Percentiles rank a stretch among this genome's conserved stretches.
Conservation (phyloP, 64 coral and sea anemone species). For the Hydrozoanthus tunicans region DNA sequence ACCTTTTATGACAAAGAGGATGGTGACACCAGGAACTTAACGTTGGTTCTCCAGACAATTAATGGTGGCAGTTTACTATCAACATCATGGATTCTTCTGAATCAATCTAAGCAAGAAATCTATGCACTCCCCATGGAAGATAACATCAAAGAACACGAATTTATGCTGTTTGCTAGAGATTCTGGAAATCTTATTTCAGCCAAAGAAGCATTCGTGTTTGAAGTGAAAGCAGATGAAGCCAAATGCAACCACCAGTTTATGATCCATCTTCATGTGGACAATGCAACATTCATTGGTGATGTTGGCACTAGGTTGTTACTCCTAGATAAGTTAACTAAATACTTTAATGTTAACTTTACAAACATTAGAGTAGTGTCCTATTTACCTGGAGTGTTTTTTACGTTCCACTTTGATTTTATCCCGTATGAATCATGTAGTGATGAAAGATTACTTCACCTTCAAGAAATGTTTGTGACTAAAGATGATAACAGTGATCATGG, state of each 20-base stretch:
- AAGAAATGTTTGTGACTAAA: conserved; percentile 39
- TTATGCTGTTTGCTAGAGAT: conserved; percentile 72
- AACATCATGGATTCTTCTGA: conserved; percentile 89
- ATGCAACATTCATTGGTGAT: conserved; percentile 72
- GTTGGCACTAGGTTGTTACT: conserved; percentile 69
- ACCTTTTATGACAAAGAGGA: conserved; percentile 83
- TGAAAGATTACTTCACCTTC: conserved; percentile 2
- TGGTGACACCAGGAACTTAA: conserved; percentile 60
- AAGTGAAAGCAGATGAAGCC: conserved; percentile 55
- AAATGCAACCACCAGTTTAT: conserved; percentile 80
- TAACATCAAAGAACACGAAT: conserved; percentile 55
- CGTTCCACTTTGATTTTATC: conserved; percentile 74
- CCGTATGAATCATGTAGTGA: conserved; percentile 61
- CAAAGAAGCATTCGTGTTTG: conserved; percentile 73
- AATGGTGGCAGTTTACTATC: conserved; percentile 45
- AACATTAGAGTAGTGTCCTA: conserved; percentile 70
- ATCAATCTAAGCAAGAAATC: conserved; percentile 83
- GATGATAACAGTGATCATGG: conserved; percentile 31
- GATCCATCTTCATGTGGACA: conserved; percentile 68
- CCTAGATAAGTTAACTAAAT: conserved; percentile 68
- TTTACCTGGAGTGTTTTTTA: conserved; percentile 63
- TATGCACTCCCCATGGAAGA: conserved; percentile 71
- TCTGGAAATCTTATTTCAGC: conserved; percentile 51
- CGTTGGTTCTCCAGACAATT: conserved; percentile 32
- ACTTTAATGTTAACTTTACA: conserved; percentile 80